Conservation (phyloP, 2,113 vertebrate species). For the Bufo gargarizans region DNA sequence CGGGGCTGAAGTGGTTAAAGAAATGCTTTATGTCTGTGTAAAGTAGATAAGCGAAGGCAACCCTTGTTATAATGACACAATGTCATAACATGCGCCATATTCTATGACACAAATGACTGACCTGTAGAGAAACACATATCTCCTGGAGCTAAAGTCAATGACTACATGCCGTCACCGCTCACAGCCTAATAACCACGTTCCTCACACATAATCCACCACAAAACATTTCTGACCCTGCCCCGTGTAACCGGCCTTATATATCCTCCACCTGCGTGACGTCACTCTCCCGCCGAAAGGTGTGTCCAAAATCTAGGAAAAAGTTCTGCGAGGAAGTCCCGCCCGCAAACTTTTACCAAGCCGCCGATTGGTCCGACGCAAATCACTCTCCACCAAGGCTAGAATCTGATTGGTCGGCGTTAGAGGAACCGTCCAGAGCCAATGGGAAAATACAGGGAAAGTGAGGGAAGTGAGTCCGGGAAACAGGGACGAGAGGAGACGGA, state of each 20-base stretch:
- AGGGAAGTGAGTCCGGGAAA: not conserved
- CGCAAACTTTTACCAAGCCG: not conserved
- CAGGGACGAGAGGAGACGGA: not conserved
- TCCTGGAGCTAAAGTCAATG: not conserved
- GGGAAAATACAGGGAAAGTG: not conserved
- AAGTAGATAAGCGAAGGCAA: too few species aligned
- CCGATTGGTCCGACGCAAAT: not conserved
- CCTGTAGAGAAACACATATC: too few species aligned
- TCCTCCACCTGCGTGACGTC: slow-evolving; percentile 41
- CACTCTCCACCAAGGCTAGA: not conserved
- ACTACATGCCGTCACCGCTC: not conserved
- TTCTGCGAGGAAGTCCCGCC: slow-evolving; percentile 60
- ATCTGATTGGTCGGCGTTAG: slow-evolving; percentile 16
- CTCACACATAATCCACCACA: not conserved
- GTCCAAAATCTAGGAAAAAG: slow-evolving; percentile 24
- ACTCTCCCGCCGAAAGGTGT: slow-evolving; percentile 55
- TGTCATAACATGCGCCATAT: too few species aligned
- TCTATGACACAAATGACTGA: too few species aligned
- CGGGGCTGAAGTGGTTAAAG: too few species aligned
- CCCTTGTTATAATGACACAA: too few species aligned
- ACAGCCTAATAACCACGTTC: not conserved
- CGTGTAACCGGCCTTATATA: not conserved
- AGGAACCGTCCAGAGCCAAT: slow-evolving; percentile 18
- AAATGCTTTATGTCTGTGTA: too few species aligned
- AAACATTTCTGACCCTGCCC: too few species aligned